Evolutionary conservation across 2,888 invertebrate genomes (phyloP), one percentile per base, ranked within the genome.

Genomic region (Erebia ligea): DNA sequence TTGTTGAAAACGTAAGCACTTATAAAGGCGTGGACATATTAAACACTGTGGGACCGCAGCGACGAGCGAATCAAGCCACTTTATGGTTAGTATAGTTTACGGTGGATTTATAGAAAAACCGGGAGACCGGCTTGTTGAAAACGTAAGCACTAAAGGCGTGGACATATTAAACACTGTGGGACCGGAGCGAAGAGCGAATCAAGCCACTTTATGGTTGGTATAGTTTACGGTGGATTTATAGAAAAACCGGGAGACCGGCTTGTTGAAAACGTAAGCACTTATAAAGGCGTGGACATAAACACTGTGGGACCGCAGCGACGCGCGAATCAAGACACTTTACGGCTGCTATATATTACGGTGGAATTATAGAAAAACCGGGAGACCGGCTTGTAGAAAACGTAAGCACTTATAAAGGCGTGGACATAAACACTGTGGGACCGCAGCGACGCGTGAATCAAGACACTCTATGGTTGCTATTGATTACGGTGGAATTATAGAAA

Each of bases 341-440:
- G 11, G 50, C n/a, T 50, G 75, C 80, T 80, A 82, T 81, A 88
- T 82, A 87, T 86, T 84, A 82, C 80, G 84, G 82, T 17, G 11
- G 19, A 50, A n/a, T 34, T 34, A 45, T 45, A n/a, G 50, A n/a
- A 50, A 50, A 50, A 50, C 15, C 5, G 50, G 15, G 50, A 50
- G n/a, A 50, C 45, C 45, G 3, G 45, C 45, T 45, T 15, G 2
- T 6, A n/a, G n/a, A n/a, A 50, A 50, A 50, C 15, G n/a, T 50
- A 50, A 50, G n/a, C n/a, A n/a, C 50, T 45, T 50, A 6, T 50
- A 50, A 50, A n/a, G 50, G 50, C 50, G 15, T 50, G 50, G 50
- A n/a, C 8, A 50, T n/a, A n/a, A 1, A n/a, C 6, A n/a, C 15
- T n/a, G n/a, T 5, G n/a, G 13, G 48, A 48, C 48, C 2, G 45